phyloP scores from a whole-genome alignment of 2,888 invertebrate species.

The Candidula unifasciata region DNA sequence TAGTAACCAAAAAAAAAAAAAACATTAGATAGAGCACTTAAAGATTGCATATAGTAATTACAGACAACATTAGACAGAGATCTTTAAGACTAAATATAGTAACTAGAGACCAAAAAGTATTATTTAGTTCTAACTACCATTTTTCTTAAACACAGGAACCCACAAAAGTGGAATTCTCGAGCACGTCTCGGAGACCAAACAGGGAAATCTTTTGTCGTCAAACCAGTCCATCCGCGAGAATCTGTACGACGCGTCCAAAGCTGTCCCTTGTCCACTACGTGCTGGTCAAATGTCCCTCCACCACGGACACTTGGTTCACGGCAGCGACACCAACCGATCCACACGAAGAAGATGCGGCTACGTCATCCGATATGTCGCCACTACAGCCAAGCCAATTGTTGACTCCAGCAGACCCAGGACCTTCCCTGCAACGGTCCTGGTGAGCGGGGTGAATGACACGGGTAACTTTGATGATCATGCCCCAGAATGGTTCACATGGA shows the following conservation, averaged over 20 bases:
- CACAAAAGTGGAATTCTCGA: conserved; percentile 63
- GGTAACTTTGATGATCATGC: conserved; percentile 60
- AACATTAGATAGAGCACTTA: no score
- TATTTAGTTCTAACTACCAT: no score
- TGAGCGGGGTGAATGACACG: conserved; percentile 58
- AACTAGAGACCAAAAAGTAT: no score
- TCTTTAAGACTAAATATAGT: no score
- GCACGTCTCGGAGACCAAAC: conserved; percentile 57
- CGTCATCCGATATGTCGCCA: conserved; percentile 66
- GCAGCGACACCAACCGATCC: conserved; percentile 65
- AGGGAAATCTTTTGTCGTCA: conserved; percentile 62
- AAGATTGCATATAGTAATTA: no score
- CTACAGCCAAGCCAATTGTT: conserved; percentile 58
- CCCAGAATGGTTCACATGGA: conserved; percentile 60
- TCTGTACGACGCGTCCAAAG: conserved; percentile 58
- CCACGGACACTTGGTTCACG: conserved; percentile 64
- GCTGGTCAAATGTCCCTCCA: conserved; percentile 67
- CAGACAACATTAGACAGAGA: no score
- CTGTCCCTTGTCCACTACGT: conserved; percentile 61
- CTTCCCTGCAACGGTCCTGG: conserved; percentile 62
- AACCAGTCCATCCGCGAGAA: conserved; percentile 63
- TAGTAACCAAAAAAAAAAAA: no score
- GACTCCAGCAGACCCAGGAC: conserved; percentile 62
- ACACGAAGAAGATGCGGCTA: conserved; percentile 63
- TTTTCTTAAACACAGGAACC: conserved; percentile 54